phyloP scores from a whole-genome alignment of 37 sponge, comb jelly and placozoan species.

The Oopsacas minuta region DNA sequence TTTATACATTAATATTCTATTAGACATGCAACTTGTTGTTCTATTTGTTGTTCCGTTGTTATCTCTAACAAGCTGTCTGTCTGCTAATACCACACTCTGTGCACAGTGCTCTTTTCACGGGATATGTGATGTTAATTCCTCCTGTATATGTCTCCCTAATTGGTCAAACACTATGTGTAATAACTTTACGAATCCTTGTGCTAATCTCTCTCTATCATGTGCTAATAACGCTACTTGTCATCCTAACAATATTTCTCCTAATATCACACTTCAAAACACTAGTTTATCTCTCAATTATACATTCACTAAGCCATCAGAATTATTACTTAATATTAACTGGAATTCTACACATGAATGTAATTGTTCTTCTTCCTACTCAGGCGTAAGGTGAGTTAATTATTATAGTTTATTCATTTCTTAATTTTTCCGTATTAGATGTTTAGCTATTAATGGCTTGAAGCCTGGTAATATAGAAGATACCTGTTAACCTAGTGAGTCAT shows the following conservation, averaged over 20 bases:
- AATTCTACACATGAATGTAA: not conserved
- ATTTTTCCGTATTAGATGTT: too few relatives aligned
- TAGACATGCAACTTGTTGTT: not conserved
- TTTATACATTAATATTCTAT: too few relatives aligned
- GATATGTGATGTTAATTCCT: not conserved
- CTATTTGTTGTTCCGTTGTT: not conserved
- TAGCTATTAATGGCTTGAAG: too few relatives aligned
- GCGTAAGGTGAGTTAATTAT: not conserved
- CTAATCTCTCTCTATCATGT: not conserved
- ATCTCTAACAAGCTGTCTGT: not conserved
- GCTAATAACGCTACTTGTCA: not conserved
- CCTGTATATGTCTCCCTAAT: slow-evolving; percentile 5
- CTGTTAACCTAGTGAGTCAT: too few relatives aligned
- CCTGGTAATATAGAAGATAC: too few relatives aligned
- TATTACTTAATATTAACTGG: not conserved
- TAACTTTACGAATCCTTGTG: not conserved
- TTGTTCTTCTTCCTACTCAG: not conserved
- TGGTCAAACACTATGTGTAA: not conserved
- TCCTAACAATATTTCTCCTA: not conserved
- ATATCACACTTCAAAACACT: not conserved
- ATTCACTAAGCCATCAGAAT: not conserved
- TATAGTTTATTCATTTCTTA: not conserved
- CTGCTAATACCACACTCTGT: not conserved
- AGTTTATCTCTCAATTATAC: not conserved
- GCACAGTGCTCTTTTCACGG: not conserved